These are phyloP conservation scores for Colinus virginianus DNA, from an alignment of 2,113 vertebrate species.

Conservation along the genomic window DNA sequence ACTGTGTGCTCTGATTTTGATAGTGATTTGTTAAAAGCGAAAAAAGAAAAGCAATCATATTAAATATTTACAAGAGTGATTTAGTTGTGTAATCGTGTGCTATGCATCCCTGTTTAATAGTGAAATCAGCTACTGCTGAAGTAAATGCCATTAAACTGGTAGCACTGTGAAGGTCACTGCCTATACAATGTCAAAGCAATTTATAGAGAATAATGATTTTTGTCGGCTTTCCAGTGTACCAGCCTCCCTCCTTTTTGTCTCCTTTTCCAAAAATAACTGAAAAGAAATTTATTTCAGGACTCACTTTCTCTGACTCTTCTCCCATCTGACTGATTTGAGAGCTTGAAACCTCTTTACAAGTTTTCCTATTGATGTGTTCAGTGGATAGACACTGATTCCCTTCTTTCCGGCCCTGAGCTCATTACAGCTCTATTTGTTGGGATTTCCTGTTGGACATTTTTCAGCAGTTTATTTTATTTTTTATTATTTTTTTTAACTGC, in stretches of 20 bases:
- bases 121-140: constrained; percentile 80
- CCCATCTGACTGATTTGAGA: constrained; percentile 21
- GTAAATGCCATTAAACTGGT: constrained; percentile 76
- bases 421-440: constrained; percentile 13
- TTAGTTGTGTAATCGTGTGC: constrained; percentile 81
- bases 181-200: constrained; percentile 76
- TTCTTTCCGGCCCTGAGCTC: constrained; percentile 2
- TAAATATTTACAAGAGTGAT: constrained; percentile 86
- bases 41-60: constrained; percentile 76
- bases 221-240: constrained; percentile 70
- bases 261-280: constrained; percentile 65
- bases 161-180: constrained; percentile 76
- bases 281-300: constrained; percentile 63
- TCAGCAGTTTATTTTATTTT: constrained; percentile 17
- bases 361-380: constrained; percentile 30
- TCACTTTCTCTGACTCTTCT: constrained; percentile 39
- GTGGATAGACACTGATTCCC: not conserved
- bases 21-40: constrained; percentile 79
- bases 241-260: constrained; percentile 44
- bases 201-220: constrained; percentile 78
- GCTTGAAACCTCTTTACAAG: constrained; percentile 23
- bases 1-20: constrained; percentile 74
- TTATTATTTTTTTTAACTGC: constrained; percentile 2
- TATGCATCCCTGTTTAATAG: constrained; percentile 75
- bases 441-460: constrained; percentile 26